Evolutionary conservation across 2,113 vertebrate genomes (phyloP).

Genomic region (Pagrus major): DNA sequence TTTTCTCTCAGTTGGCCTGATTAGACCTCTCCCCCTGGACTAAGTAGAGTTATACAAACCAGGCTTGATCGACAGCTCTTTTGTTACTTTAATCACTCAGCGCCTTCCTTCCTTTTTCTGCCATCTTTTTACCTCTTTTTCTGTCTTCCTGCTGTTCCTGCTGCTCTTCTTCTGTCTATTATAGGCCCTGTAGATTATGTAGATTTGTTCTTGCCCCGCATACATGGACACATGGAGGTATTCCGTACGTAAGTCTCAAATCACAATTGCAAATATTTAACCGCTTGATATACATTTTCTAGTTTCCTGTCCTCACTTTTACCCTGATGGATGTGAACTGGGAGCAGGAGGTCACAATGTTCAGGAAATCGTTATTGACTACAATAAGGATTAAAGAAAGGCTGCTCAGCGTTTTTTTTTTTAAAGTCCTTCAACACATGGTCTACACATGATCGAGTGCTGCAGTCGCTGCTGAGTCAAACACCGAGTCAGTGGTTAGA

Average conservation of each 20-base stretch:
- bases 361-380: constrained; percentile 12
- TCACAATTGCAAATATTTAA: background rate
- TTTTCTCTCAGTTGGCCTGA: constrained; percentile 53
- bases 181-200: background rate
- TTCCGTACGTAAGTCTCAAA: background rate
- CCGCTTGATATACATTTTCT: background rate
- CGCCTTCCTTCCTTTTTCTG: constrained; percentile 10
- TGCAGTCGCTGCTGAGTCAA: background rate
- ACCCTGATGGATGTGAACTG: background rate
- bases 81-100: constrained; percentile 13
- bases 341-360: background rate
- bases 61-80: constrained; percentile 28
- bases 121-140: background rate
- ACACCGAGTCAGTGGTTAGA: background rate
- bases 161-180: background rate
- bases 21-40: constrained; percentile 34
- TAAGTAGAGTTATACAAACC: constrained; percentile 1
- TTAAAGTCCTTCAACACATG: background rate
- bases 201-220: no score
- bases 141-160: background rate
- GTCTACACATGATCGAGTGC: background rate
- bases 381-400: background rate
- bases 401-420: background rate
- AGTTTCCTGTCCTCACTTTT: background rate
- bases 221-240: background rate